phyloP scores from a whole-genome alignment of 2,113 vertebrate genomes.

The Serinus canaria region DNA sequence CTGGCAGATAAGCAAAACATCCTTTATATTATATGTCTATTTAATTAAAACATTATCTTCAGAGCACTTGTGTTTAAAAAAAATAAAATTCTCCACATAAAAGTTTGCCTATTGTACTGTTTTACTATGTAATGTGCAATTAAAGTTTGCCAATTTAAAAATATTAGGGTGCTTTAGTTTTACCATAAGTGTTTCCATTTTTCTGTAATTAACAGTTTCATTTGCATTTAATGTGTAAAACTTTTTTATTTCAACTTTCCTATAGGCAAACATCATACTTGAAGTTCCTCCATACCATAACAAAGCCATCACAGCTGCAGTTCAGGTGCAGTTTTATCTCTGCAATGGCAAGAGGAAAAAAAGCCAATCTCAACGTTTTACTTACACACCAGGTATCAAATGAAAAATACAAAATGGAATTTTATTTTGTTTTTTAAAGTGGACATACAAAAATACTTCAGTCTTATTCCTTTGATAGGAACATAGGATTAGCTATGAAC shows the following conservation, averaged over 20 bases:
- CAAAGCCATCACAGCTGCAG: slow-evolving; percentile 86
- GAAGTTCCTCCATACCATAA: slow-evolving; percentile 97
- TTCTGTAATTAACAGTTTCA: slow-evolving; percentile 32
- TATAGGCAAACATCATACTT: slow-evolving; percentile 88
- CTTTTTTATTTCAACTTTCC: slow-evolving; percentile 39
- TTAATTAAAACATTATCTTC: not conserved
- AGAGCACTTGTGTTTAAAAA: not conserved
- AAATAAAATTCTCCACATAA: not conserved
- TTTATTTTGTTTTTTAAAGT: not conserved
- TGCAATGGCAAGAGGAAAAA: slow-evolving; percentile 99
- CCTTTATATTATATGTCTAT: not conserved
- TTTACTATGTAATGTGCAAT: not conserved
- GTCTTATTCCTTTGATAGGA: not conserved
- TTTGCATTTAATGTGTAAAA: slow-evolving; percentile 54
- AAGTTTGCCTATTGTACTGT: not conserved
- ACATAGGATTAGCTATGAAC: not conserved
- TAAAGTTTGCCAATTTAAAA: not conserved
- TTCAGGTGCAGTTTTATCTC: slow-evolving; percentile 97
- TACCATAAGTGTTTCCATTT: not conserved
- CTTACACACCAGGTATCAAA: slow-evolving; percentile 91
- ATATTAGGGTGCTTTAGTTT: not conserved
- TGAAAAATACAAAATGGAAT: not conserved
- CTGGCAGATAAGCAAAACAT: not conserved
- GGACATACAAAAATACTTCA: not conserved
- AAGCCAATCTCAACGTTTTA: slow-evolving; percentile 97